Base-by-base conservation (phyloP, 37 sponge, comb jelly and placozoan genomes). In the Bolinopsis microptera region DNA sequence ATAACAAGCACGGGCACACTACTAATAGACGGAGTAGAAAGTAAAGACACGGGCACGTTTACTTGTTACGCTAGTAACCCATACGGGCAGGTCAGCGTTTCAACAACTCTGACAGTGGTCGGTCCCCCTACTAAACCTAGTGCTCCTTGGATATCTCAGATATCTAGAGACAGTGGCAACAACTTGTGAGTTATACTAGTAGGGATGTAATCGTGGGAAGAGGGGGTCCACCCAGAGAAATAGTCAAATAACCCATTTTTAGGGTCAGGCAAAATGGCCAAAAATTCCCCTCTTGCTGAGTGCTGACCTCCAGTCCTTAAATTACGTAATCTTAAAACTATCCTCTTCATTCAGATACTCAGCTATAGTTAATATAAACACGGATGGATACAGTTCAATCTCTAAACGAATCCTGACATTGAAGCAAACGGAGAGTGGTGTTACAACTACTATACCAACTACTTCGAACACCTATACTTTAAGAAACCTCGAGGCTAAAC, bases 11-110 rank as follows among this genome's bases (percentile, higher is more conserved):
- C 80, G 5, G 90, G 90, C 0, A 41, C 61, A n/a, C 61, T 86
- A 38, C 30, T 86, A 28, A 86, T 86, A 9, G 90, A 86, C 31
- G 90, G 90, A 9, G 36, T 38, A 2, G 36, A 5, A 3, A 86
- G 36, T 24, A 38, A 27, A 27, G 90, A 86, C 31, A 86, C 90
- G 0, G 90, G 90, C 0, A 41, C 90, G 0, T 40, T 39, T 27
- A 40, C 90, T 2, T 86, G 90, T 27, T 86, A 27, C 35, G 90
- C 90, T 16, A 41, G 61, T 40, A 86, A 86, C 90, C 90, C 90
- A 27, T 86, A 86, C 90, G 90, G 90, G 21, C 61, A 41, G 30
- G 36, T 3, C 27, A 33, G 38, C 0, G 61, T 26, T 23, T 86
- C 90, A 8, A 16, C 48, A 0, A 33, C 23, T 26, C 90, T 86